Evolutionary conservation across 2,888 invertebrate genomes (phyloP), one percentile per base, ranked within the genome.

Genomic region (Aphodius sticticus): DNA sequence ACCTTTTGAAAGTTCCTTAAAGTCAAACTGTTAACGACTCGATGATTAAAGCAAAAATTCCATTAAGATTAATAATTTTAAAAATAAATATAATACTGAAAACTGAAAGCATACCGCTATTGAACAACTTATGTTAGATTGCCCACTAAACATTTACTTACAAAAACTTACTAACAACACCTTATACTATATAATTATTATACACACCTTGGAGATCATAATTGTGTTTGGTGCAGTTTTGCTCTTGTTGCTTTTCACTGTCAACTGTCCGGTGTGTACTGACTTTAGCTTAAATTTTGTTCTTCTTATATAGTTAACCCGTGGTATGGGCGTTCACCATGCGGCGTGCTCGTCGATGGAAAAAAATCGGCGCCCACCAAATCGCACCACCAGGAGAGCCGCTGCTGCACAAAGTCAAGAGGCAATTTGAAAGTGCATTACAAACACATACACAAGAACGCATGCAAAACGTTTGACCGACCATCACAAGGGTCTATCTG

Each of bases 241-340:
- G 53, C 53, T 53, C 53, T 53, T 53, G 53, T 53, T 53, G 53
- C 4, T 53, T 53, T 53, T 53, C 53, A 53, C 53, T 53, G 53
- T 53, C 53, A 53, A 53, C 53, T 53, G 53, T 53, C 53, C 12
- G 12, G 53, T 53, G 53, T 53, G 53, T 53, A 53, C 53, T 53
- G 53, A 53, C 53, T 53, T 53, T 53, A 53, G 12, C 53, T 53
- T 9, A 53, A 53, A 53, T 53, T 53, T 53, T 53, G 53, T 53
- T 53, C 53, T 53, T 53, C 53, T 53, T 53, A 53, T 53, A 53
- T 53, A 53, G 53, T 53, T 53, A 53, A 53, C 53, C 53, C 53
- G 53, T 53, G 53, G 12, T 53, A 53, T 53, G 53, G 53, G 53
- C 53, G 53, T 53, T 53, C 53, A 53, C 53, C 53, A 53, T 53